Evolutionary conservation across 2,797 vertebrate species (phyloP).

Genomic region (Propithecus perrieri): DNA sequence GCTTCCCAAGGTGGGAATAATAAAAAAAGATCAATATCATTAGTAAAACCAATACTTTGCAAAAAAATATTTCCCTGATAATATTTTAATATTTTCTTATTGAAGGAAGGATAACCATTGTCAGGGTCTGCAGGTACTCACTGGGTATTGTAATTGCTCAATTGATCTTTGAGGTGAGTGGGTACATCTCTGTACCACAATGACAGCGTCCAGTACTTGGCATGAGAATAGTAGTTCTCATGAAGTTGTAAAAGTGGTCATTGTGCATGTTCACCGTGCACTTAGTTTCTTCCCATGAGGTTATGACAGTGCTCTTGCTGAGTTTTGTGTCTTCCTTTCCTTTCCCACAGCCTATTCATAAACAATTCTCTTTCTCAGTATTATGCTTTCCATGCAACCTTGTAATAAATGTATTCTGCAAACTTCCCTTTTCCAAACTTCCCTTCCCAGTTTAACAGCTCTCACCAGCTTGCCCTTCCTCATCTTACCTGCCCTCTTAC

Average conservation of each 20-base stretch:
- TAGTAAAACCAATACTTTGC: not conserved
- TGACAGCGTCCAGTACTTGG: fast-evolving
- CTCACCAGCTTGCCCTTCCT: not conserved
- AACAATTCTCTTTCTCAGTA: not conserved
- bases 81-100: not conserved
- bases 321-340: not conserved
- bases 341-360: not conserved
- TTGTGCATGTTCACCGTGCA: fast-evolving
- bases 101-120: no score
- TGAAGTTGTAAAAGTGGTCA: no score
- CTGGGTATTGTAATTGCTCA: not conserved
- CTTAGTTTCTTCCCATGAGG: not conserved
- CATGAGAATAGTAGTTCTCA: not conserved
- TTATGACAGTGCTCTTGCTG: no score
- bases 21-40: not conserved
- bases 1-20: not conserved
- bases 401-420: not conserved
- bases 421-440: fast-evolving
- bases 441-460: not conserved
- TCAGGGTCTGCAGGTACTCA: no score
- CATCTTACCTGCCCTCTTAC: not conserved
- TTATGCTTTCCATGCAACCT: not conserved
- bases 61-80: not conserved
- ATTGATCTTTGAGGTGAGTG: not conserved
- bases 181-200: not conserved